Base-by-base conservation (phyloP, 2,797 vertebrate genomes). In the Phataginus tricuspis region DNA sequence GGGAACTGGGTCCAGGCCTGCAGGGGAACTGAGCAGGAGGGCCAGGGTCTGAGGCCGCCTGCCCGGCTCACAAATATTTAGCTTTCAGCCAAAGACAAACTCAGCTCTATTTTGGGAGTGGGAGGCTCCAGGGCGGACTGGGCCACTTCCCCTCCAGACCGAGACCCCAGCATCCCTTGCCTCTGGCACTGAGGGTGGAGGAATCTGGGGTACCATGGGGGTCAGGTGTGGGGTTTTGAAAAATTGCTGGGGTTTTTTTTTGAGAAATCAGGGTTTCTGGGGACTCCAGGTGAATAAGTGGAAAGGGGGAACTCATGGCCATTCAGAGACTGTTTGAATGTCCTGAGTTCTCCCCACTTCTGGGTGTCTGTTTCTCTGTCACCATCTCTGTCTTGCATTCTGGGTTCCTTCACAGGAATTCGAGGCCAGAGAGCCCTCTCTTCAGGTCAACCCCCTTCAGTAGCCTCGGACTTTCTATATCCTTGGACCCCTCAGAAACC, bases 41-140 rank as follows among this genome's bases (percentile, higher is more conserved):
- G 96, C 97, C 96, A 95, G 97, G 97, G 97, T 97, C 97, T 98
- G 97, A 97, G 98, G 98, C 98, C 82, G 96, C 96, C 95, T 98
- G 97, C 97, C 97, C 97, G 19, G 98, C 96, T 98, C 96, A 97
- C 98, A 98, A 98, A 98, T 98, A 98, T 98, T 98, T 98, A 98
- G 97, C 96, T 98, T 98, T 98, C 96, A 93, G 96, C 96, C 96
- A 97, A 98, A 97, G 97, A 98, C 98, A 98, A 98, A 98, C 97
- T 98, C 88, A 97, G 95, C 98, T 98, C 98, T 98, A 98, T 98
- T 98, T 98, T 98, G 97, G 97, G 98, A 98, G 97, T 97, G 97
- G 96, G 97, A 96, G 97, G 97, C 96, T 97, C 97, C 97, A 95
- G 90, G 87, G 83, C 39, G 27, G 95, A 78, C 83, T 96, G 90